Evolutionary conservation across 2,113 vertebrate genomes (phyloP), one percentile per base, ranked within the genome.

Genomic region (Scolopax mira): DNA sequence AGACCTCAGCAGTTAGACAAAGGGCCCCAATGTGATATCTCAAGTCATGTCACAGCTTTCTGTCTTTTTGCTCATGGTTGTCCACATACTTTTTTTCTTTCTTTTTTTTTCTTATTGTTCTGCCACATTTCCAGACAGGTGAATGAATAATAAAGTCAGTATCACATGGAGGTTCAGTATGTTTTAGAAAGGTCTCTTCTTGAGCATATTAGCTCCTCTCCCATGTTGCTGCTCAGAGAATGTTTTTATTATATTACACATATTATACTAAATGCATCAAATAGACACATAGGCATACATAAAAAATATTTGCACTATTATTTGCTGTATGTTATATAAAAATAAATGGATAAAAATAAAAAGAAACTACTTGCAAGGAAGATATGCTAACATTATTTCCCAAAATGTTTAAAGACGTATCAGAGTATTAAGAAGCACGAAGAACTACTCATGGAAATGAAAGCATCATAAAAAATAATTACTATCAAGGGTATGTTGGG

Each of bases 121-220:
- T 85, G 48, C n/a, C 75, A 49, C 9, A 79, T 89, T 89, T 95
- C 35, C 87, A 85, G 84, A 70, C 78, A 94, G 31, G 41, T 65
- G 28, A 88, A 82, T 35, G 39, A 84, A 94, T 77, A 87, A 85
- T 57, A 17, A 91, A 81, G 57, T 58, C 77, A 3, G 0, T 18
- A 65, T 33, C 48, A 54, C 41, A 61, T 3, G 3, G n/a, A 48
- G 8, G 5, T 64, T 81, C 51, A 71, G 9, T 24, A 27, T 55
- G 19, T 27, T 96, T 92, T 30, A 33, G 37, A 85, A 91, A 65
- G 7, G 37, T 41, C 18, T 84, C 14, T 39, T 58, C 35, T 64
- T 71, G 33, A 79, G 51, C 22, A 8, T 72, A 31, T 46, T 72
- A 62, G 9, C 16, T 81, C 18, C 35, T 85, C 22, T 67, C 42